Base-by-base conservation (phyloP, 2,888 invertebrate genomes). In the Aromia moschata region DNA sequence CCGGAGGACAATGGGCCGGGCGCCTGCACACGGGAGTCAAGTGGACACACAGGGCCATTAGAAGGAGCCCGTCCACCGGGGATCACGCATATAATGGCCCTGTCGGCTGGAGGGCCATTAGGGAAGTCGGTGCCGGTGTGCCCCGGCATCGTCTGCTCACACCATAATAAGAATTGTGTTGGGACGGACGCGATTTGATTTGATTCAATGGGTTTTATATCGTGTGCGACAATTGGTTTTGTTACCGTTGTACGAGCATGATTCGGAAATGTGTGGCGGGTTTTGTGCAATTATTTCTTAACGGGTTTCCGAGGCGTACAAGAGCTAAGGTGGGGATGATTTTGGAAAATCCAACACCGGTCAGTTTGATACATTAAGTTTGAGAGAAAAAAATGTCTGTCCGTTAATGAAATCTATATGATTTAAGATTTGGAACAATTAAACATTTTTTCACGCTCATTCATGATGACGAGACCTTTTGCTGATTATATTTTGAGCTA, bases 81-180 rank as follows among this genome's bases (percentile, higher is more conserved):
- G 31, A 16, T 11, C 36, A 36, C 47, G 20, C 47, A 17, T 37
- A 47, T 47, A 47, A 47, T 47, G 47, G 47, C 12, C 47, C 47
- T 36, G 43, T 43, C 43, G 36, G 47, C 14, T 47, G 47, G 47
- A 47, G 47, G 47, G 47, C 47, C 47, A 47, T 47, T 47, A 47
- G 47, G 47, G 37, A 36, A 33, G 7, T 11, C 18, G 18, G 37
- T 20, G n/a, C n/a, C n/a, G n/a, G n/a, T n/a, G n/a, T 18, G 18
- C 37, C 11, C 25, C 43, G 43, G 4, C 40, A 10, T 40, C 3
- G 43, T 43, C 36, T 47, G 37, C 37, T 47, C 47, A 47, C 14
- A 36, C 37, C 12, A 14, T 47, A 47, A 47, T 36, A 47, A 37
- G 47, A 36, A 36, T 14, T 17, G 37, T 43, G 14, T 36, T 10